These are phyloP conservation scores for Vanacampus margaritifer DNA, from an alignment of 2,113 vertebrate genomes.

Conservation along the genomic window DNA sequence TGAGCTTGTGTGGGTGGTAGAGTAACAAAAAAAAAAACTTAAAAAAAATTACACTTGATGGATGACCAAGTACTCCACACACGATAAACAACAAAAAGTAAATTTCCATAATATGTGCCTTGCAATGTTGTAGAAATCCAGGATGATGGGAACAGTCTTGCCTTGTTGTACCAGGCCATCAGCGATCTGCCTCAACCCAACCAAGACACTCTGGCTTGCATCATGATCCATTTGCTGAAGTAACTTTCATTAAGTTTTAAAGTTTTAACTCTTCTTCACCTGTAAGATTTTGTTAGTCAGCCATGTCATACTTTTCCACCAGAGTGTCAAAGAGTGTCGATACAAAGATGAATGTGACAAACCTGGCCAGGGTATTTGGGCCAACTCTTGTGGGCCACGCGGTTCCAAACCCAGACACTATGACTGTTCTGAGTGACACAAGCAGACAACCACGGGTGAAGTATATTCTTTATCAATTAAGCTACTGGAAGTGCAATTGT, in stretches of 20 bases:
- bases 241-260: constrained; percentile 37
- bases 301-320: neutral
- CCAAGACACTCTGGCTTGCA: constrained; percentile 88
- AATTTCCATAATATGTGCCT: neutral
- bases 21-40: too few species aligned
- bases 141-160: constrained; percentile 86
- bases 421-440: constrained; percentile 86
- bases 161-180: constrained; percentile 82
- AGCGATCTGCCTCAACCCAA: constrained; percentile 86
- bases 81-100: neutral
- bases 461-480: neutral
- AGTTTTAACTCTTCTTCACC: neutral
- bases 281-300: neutral
- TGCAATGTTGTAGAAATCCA: constrained; percentile 74
- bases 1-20: too few species aligned
- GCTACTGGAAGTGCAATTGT: neutral
- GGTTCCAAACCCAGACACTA: constrained; percentile 82
- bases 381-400: constrained; percentile 89
- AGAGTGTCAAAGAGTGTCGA: constrained; percentile 83
- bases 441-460: constrained; percentile 84
- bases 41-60: too few species aligned
- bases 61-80: too few species aligned
- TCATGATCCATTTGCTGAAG: constrained; percentile 90
- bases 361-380: constrained; percentile 87
- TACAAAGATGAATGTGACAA: constrained; percentile 85